Conservation (phyloP, 2,888 invertebrate species). For the Scaptodrosophila latifasciaeformis region DNA sequence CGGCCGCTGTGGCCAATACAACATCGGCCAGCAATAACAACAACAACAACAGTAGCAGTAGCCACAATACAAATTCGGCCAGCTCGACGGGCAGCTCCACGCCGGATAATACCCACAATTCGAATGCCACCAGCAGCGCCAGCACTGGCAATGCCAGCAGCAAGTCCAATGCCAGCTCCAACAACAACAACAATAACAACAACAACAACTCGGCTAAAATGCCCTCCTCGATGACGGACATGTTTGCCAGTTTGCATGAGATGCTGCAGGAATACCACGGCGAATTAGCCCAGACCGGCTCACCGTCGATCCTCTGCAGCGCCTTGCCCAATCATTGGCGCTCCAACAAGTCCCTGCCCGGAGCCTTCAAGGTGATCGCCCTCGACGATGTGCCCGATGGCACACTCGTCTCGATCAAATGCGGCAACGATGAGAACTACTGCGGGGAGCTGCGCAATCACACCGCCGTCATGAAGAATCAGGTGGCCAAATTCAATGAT, state of each 20-base stretch:
- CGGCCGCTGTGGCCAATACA: conserved; percentile 13
- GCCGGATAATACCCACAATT: conserved; percentile 34
- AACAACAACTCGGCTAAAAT: conserved; percentile 68
- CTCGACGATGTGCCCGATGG: conserved; percentile 96
- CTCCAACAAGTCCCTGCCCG: conserved; percentile 96
- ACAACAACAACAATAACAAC: conserved; percentile 65
- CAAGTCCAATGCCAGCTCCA: conserved; percentile 23
- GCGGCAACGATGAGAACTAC: conserved; percentile 98
- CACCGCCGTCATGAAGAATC: conserved; percentile 96
- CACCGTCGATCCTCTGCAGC: conserved; percentile 96
- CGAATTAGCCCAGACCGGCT: conserved; percentile 95
- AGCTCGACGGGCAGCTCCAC: conserved; percentile 52
- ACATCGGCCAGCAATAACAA: conserved; percentile 10
- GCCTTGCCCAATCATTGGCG: conserved; percentile 97
- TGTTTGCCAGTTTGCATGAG: conserved; percentile 85
- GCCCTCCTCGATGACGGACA: conserved; percentile 82
- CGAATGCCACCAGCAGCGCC: conserved; percentile 19
- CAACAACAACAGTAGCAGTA: conserved; percentile 24
- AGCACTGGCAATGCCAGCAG: conserved; percentile 12
- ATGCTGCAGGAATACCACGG: conserved; percentile 92
- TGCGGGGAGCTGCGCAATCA: conserved; percentile 96
- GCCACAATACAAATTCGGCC: conserved; percentile 30
- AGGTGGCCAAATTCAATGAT: conserved; percentile 99
- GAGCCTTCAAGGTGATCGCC: conserved; percentile 96
- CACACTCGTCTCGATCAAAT: conserved; percentile 93